Percentiles rank a stretch among this genome's conserved stretches.
Conservation (phyloP, 2,113 vertebrate species). For the Lophochroa leadbeateri region DNA sequence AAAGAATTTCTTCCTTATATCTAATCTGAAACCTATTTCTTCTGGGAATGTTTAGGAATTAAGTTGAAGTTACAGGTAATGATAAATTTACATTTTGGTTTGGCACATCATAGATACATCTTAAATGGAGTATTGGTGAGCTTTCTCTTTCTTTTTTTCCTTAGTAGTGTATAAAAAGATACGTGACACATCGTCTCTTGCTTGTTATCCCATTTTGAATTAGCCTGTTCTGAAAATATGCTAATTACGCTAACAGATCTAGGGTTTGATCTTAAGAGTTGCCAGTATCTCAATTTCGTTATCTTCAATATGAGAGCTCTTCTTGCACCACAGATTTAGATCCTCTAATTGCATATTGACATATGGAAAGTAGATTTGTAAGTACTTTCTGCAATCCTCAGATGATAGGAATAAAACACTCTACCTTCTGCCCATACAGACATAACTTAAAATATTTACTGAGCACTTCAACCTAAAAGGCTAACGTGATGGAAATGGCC, state of each 20-base stretch:
- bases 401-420: conserved; percentile 10
- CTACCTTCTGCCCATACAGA: conserved; percentile 52
- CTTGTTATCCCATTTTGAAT: conserved; percentile 57
- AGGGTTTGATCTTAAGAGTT: conserved; percentile 48
- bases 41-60: neutral
- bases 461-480: conserved; percentile 47
- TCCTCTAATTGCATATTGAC: conserved; percentile 47
- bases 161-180: conserved; percentile 21
- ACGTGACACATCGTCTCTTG: conserved; percentile 1
- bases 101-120: neutral
- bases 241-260: conserved; percentile 57
- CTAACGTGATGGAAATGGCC: conserved; percentile 43
- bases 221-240: conserved; percentile 57
- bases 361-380: conserved; percentile 53
- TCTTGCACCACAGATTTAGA: conserved; percentile 41
- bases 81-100: neutral
- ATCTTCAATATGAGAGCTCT: conserved; percentile 29
- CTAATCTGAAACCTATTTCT: neutral
- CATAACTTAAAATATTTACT: conserved; percentile 58
- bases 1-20: neutral
- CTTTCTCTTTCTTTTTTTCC: neutral
- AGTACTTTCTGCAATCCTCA: conserved; percentile 28
- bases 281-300: conserved; percentile 22
- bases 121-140: neutral
- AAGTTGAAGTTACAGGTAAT: neutral